Evolutionary conservation across 2,797 vertebrate genomes (phyloP).

Genomic region (Anguilla megastoma): DNA sequence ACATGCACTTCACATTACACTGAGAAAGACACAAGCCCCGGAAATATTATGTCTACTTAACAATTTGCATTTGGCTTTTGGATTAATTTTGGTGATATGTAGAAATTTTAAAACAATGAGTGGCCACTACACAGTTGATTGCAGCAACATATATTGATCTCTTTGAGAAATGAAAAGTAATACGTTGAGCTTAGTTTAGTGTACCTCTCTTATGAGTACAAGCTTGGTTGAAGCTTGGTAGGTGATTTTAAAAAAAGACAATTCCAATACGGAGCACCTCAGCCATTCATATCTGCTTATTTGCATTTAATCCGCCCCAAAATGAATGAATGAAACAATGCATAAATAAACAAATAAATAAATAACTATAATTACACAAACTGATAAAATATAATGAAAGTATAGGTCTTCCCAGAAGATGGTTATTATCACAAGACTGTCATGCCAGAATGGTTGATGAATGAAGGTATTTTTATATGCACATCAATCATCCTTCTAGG

Average conservation of each 20-base stretch:
- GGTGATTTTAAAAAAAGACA: too few species aligned
- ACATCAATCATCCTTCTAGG: not conserved
- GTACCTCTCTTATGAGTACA: too few species aligned
- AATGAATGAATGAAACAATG: not conserved
- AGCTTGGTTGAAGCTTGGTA: too few species aligned
- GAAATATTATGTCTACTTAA: not conserved
- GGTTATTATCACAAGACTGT: not conserved
- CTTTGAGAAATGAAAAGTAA: not conserved
- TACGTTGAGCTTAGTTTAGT: not conserved
- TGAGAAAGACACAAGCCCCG: too few species aligned
- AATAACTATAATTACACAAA: not conserved
- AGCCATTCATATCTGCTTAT: not conserved
- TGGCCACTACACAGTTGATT: not conserved
- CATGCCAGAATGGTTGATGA: not conserved
- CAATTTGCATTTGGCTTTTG: not conserved
- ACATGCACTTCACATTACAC: not conserved
- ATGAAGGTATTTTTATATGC: not conserved
- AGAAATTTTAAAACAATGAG: not conserved
- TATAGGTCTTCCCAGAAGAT: not conserved
- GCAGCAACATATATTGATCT: not conserved
- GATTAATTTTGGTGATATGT: not conserved
- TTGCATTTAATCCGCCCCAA: not conserved
- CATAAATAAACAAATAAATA: not conserved
- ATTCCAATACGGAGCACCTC: too few species aligned
- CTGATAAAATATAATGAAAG: not conserved